A percentile compares a stretch with the other conserved stretches of the same genome.
Evolutionary conservation across 2,888 invertebrate genomes (phyloP).

Genomic region (Rutpela maculata): DNA sequence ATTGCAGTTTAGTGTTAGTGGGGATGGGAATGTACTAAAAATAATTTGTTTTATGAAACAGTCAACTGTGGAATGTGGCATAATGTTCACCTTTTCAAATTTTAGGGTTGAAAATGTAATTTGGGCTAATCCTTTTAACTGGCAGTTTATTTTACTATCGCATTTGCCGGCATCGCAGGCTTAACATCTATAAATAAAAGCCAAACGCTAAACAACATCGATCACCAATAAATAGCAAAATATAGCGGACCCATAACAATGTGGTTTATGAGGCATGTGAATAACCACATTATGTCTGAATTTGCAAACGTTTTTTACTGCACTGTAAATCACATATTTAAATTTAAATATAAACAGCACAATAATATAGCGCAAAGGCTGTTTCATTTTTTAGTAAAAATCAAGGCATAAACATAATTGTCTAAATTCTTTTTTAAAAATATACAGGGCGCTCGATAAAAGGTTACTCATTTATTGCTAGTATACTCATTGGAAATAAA

Average conservation of each 20-base stretch:
- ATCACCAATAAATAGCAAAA: constrained; percentile 67
- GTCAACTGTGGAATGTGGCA: constrained; percentile 36
- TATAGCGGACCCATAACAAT: constrained; percentile 63
- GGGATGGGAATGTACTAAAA: neutral
- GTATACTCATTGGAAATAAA: too few relatives aligned
- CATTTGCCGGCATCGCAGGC: constrained; percentile 56
- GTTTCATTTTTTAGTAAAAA: too few relatives aligned
- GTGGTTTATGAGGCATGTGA: constrained; percentile 61
- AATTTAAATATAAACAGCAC: neutral
- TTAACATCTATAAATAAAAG: constrained; percentile 64
- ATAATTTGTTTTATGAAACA: constrained; percentile 29
- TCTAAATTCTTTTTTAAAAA: too few relatives aligned
- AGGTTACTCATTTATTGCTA: too few relatives aligned
- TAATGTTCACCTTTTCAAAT: constrained; percentile 50
- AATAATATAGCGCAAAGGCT: neutral
- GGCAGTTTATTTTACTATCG: constrained; percentile 64
- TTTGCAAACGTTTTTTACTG: constrained; percentile 35
- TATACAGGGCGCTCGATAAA: too few relatives aligned
- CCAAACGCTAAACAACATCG: constrained; percentile 64
- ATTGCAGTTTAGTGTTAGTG: neutral
- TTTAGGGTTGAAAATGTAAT: constrained; percentile 53
- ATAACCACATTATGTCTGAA: constrained; percentile 50
- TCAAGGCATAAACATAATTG: too few relatives aligned
- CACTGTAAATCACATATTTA: constrained; percentile 1
- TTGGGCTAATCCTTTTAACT: constrained; percentile 58